Evolutionary conservation across 64 coral and sea anemone genomes (phyloP), one percentile per base, ranked within the genome.

Genomic region (Catalaphyllia jardinei): DNA sequence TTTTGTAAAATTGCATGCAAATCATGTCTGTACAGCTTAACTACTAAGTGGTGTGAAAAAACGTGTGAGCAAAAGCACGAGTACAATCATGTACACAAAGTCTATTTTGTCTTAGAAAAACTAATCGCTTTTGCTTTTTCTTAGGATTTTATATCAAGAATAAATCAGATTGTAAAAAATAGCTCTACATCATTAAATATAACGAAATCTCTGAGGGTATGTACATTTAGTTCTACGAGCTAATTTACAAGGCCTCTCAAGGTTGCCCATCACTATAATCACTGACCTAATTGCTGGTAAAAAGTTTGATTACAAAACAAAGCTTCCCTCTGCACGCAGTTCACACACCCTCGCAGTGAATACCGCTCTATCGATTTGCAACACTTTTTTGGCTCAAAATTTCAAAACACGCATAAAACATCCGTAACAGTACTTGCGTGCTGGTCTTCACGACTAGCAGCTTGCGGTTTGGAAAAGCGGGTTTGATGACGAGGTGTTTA

Each of bases 101-200:
- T 85, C 33, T 71, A 85, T 51, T 71, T 85, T 71, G 81, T 71
- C 20, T n/a, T 77, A 46, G 20, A 85, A 83, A 71, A 85, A 85
- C 38, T 85, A 85, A 85, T 85, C 81, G 63, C 81, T 85, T 85
- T 71, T 85, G 81, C 81, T 64, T 85, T 17, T 85, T 51, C 20
- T 71, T 51, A 5, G 81, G 81, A 85, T 85, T 85, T 85, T 85
- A 85, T 35, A 85, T 24, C 63, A 85, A 50, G 81, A 85, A 64
- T 64, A 27, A 85, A 85, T 85, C 81, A 85, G 81, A 65, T 85
- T 85, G 33, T 4, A 10, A 85, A 85, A 71, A 71, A 85, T 19
- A 51, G 63, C 35, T 71, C 81, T 83, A 85, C 63, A 63, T 67
- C 63, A 85, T 85, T 85, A 85, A 85, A 85, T 85, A 85, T 71